Conservation (phyloP, 2,113 vertebrate species). For the Syngnathus typhle region DNA sequence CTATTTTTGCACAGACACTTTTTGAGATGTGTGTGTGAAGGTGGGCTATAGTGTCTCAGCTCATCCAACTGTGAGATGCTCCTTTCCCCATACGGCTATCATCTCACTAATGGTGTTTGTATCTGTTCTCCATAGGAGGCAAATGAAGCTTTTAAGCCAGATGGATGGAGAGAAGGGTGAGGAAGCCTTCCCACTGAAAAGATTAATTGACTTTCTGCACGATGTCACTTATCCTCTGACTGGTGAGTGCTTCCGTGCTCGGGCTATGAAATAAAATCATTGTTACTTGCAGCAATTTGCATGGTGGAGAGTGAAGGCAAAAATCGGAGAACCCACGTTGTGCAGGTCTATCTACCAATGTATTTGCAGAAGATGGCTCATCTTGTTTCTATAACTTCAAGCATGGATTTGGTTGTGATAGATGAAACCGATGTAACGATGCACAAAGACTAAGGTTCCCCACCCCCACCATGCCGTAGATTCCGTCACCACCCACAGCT, state of each 20-base stretch:
- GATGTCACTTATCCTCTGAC: constrained; percentile 66
- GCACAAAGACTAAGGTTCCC: constrained; percentile 25
- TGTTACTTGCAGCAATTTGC: constrained; percentile 11
- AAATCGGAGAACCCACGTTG: too few species aligned
- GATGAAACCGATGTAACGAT: constrained; percentile 46
- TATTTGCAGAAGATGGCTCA: too few species aligned
- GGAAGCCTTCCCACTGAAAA: constrained; percentile 67
- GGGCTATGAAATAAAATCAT: constrained; percentile 51
- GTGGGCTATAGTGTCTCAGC: constrained; percentile 67
- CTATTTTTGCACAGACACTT: constrained; percentile 66
- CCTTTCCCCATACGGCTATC: constrained; percentile 80
- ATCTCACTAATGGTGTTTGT: constrained; percentile 90
- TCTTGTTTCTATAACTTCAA: neutral
- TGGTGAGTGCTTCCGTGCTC: constrained; percentile 61
- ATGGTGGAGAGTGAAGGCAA: too few species aligned
- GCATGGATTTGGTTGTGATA: neutral
- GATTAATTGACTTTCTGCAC: constrained; percentile 80
- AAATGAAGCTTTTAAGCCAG: constrained; percentile 93
- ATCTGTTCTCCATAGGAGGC: constrained; percentile 90
- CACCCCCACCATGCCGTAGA: constrained; percentile 37
- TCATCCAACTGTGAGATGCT: constrained; percentile 92
- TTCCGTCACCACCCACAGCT: constrained; percentile 69
- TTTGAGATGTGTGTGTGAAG: constrained; percentile 34
- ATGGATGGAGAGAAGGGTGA: constrained; percentile 50
- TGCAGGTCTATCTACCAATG: too few species aligned